Base-by-base conservation (phyloP, 1,140 invertebrate genomes). In the Brachionus sp. region DNA sequence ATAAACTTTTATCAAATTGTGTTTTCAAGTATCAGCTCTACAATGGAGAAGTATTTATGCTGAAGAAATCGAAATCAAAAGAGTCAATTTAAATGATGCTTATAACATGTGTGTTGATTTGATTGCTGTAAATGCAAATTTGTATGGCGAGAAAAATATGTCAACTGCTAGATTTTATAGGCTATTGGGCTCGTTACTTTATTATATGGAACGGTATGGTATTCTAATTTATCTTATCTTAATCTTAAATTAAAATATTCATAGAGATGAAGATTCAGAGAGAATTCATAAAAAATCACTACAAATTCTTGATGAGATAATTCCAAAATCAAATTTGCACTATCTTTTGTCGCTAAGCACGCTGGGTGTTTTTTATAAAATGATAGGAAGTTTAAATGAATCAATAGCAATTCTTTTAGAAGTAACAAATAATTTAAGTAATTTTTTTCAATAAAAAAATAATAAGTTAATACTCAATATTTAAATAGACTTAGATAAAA, bases 11-110 rank as follows among this genome's bases (percentile, higher is more conserved):
- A 7, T 78, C 6, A 53, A 78, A 25, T 33, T 5, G 1, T n/a
- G n/a, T 39, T 57, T 29, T 37, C 35, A 37, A 80, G 77, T 80
- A 44, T 62, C 77, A 0, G 77, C 77, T 13, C 44, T 80, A 6
- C 77, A 80, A 66, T 80, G 77, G 77, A 16, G 62, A 66, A 80
- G 77, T 66, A 66, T 80, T 62, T 62, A 80, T 35, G 16, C 77
- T 10, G 50, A 57, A 29, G 35, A 80, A 62, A 19, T 62, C 19
- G 77, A 80, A 80, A 80, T 80, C 0, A 57, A 66, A 57, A 23
- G 23, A 19, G 77, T 80, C 12, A 57, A 80, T 80, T 44, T 80
- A 44, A 80, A 80, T 35, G 77, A 80, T 13, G 77, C 77, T 16
- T 66, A 80, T 35, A 66, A 80, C 12, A 9, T 80, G 7, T 80